phyloP scores from a whole-genome alignment of 2,113 vertebrate genomes.

The Carassius auratus region DNA sequence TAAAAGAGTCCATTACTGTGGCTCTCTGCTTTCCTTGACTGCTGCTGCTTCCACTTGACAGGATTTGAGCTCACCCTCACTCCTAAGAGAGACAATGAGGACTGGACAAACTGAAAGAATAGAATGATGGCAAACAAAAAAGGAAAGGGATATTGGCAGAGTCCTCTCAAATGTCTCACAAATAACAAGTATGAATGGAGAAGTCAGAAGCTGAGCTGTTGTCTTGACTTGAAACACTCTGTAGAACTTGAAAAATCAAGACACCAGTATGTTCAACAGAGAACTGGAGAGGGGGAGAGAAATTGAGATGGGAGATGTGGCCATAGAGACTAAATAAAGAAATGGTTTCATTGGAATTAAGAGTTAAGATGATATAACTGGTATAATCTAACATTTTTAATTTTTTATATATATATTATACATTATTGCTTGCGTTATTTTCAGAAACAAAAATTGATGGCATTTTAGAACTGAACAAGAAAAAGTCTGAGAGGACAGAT shows the following conservation, averaged over 20 bases:
- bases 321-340: background rate
- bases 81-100: slow-evolving; percentile 62
- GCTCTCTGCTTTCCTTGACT: slow-evolving; percentile 78
- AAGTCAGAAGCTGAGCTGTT: slow-evolving; percentile 92
- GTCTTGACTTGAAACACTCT: slow-evolving; percentile 89
- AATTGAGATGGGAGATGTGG: slow-evolving; percentile 57
- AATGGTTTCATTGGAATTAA: background rate
- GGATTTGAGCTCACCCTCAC: slow-evolving; percentile 40
- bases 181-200: slow-evolving; percentile 97
- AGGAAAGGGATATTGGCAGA: slow-evolving; percentile 75
- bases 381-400: background rate
- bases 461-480: slow-evolving; percentile 43
- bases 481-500: slow-evolving; percentile 69
- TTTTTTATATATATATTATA: slow-evolving; percentile 72
- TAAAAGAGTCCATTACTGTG: slow-evolving; percentile 95
- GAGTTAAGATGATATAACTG: background rate
- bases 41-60: slow-evolving; percentile 33
- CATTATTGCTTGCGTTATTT: background rate
- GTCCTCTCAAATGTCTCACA: slow-evolving; percentile 93
- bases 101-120: slow-evolving; percentile 59
- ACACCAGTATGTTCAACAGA: slow-evolving; percentile 87
- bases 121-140: slow-evolving; percentile 16
- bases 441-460: slow-evolving; percentile 29
- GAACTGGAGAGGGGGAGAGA: slow-evolving; percentile 8
- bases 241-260: slow-evolving; percentile 95